Percentiles rank a stretch among this genome's conserved stretches.
Conservation (phyloP, 2,797 vertebrate genomes). For the Myotis planiceps region DNA sequence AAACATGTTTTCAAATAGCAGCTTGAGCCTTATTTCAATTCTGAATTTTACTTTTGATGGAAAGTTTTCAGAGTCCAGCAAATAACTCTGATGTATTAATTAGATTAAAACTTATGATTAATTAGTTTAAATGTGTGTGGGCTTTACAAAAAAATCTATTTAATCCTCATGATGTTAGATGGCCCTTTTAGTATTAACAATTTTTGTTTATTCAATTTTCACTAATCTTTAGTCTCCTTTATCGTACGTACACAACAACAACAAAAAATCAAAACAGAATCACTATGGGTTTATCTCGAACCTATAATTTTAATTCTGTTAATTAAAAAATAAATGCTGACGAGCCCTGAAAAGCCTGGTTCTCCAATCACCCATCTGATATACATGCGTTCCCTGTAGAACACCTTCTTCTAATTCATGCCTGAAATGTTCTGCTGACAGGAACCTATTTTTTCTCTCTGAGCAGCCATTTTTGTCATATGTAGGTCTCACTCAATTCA, state of each 20-base stretch:
- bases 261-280: neutral
- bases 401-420: neutral
- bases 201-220: neutral
- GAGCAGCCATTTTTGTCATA: neutral
- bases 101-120: neutral
- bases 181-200: neutral
- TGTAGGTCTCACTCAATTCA: constrained; percentile 8
- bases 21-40: neutral
- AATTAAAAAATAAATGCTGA: neutral
- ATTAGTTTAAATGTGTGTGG: neutral
- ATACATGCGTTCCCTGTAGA: neutral
- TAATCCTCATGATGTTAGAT: neutral
- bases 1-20: neutral
- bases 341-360: neutral
- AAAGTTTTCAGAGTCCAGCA: neutral
- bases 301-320: neutral
- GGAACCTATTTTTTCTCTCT: neutral
- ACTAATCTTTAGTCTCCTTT: neutral
- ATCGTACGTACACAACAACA: neutral
- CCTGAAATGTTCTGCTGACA: neutral
- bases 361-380: neutral
- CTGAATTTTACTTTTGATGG: neutral
- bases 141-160: neutral
- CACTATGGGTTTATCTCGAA: neutral
- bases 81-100: neutral